Percentiles rank a stretch among this genome's conserved stretches.
phyloP scores from a whole-genome alignment of 2,113 vertebrate genomes.

The Trochalopteron elliotii region DNA sequence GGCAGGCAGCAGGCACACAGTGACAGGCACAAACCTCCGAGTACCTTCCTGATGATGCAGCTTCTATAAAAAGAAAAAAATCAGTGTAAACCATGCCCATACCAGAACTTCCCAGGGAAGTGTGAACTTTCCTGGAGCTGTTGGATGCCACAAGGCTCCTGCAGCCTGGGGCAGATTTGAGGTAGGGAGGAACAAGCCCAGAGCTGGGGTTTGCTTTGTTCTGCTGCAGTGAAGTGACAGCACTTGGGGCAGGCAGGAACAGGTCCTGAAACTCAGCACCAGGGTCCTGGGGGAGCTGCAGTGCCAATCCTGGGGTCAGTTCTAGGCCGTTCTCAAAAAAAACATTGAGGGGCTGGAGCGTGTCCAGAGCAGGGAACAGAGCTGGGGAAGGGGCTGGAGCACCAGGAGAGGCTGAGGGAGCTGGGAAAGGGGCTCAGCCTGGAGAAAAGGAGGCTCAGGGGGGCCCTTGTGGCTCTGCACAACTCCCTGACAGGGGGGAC shows the following conservation, averaged over 20 bases:
- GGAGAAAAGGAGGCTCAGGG: too few species aligned
- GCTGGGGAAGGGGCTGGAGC: background rate
- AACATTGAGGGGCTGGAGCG: fast-evolving
- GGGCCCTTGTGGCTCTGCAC: too few species aligned
- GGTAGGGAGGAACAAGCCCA: background rate
- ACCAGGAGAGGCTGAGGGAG: background rate
- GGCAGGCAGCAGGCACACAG: background rate
- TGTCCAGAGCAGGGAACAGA: background rate
- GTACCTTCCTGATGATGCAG: background rate
- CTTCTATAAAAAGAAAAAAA: conserved; percentile 35
- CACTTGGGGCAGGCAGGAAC: fast-evolving
- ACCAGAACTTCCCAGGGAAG: background rate
- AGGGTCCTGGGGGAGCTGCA: background rate
- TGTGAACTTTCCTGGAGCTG: background rate
- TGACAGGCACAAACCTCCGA: background rate
- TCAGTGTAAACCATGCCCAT: background rate
- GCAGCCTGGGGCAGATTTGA: background rate
- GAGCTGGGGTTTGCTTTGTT: background rate
- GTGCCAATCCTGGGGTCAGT: background rate
- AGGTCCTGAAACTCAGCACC: background rate
- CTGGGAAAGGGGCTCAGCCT: too few species aligned
- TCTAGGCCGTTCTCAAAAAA: background rate
- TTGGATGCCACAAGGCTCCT: background rate
- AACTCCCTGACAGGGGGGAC: too few species aligned
- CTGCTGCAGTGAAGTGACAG: background rate